These are phyloP conservation scores for Cephus pygmeus DNA, from an alignment of 2,888 invertebrate genomes.

Conservation along the genomic window DNA sequence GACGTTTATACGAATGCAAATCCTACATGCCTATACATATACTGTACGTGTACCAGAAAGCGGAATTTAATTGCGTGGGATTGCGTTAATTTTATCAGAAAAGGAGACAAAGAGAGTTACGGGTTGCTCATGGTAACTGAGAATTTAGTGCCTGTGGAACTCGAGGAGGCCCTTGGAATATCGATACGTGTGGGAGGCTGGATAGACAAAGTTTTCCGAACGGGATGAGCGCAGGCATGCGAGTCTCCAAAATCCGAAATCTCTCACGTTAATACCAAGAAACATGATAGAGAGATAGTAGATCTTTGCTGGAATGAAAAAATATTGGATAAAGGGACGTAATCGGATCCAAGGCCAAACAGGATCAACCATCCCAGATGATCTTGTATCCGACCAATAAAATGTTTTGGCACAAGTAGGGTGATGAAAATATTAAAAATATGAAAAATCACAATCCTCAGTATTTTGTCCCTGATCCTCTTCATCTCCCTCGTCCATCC, in stretches of 20 bases:
- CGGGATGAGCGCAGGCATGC: background rate
- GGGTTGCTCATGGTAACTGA: background rate
- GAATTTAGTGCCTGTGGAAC: background rate
- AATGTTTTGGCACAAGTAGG: too few species aligned
- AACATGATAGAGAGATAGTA: background rate
- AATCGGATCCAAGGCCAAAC: too few species aligned
- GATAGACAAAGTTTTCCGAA: background rate
- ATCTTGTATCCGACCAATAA: background rate
- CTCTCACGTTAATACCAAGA: background rate
- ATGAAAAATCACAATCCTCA: background rate
- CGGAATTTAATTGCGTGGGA: background rate
- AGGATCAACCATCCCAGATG: background rate
- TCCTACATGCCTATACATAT: background rate
- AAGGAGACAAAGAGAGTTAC: background rate
- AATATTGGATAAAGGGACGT: too few species aligned
- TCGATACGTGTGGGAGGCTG: background rate
- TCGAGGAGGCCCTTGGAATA: background rate
- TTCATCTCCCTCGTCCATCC: slow-evolving; percentile 4
- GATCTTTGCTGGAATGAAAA: too few species aligned
- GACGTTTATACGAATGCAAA: too few species aligned
- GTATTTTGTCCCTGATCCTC: too few species aligned
- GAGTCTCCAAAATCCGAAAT: background rate
- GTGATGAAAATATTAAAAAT: too few species aligned
- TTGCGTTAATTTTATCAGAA: background rate
- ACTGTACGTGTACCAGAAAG: background rate